Evolutionary conservation across 2,888 invertebrate genomes (phyloP), one percentile per base, ranked within the genome.

Genomic region (Caenorhabditis japonica): DNA sequence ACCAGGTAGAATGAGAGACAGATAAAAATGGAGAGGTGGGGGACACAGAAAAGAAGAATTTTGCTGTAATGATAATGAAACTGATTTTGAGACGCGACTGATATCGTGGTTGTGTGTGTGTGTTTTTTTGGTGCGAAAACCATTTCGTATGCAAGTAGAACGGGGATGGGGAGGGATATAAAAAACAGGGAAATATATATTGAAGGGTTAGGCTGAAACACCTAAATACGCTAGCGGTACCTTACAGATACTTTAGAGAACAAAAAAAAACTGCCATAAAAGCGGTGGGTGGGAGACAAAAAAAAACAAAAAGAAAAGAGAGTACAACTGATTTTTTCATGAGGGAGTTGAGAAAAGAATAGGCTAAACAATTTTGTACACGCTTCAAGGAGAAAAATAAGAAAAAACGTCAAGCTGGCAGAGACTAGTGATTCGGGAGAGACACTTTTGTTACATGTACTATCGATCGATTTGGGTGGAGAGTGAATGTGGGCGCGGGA

Each of bases 211-310:
- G 64, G 71, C 56, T 70, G 56, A 71, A 72, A 60, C 72, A 72
- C 72, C 64, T 58, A 72, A 72, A 59, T 72, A 72, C 72, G 53
- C 72, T 72, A 72, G 72, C 64, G 64, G 72, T 72, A 72, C 72
- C 72, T 60, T 72, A 72, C 72, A 59, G 72, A 72, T 72, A 72
- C 72, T 53, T 71, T 71, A 38, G 30, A 43, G 27, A 47, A 53
- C 34, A 58, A 19, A 49, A 34, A 25, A 62, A 47, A 23, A 41
- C 33, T 41, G 47, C 38, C 55, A 21, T 33, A 43, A 43, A 55
- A 64, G 47, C 55, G 46, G 47, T 36, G 36, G 25, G 44, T 43
- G 27, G 19, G 21, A 39, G 10, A 33, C 12, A 19, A 17, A 49
- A 60, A 15, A 59, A 49, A 52, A 49, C 17, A 39, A 44, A 39